phyloP scores from a whole-genome alignment of 2,797 vertebrate species.

The Ceyx erithaca region DNA sequence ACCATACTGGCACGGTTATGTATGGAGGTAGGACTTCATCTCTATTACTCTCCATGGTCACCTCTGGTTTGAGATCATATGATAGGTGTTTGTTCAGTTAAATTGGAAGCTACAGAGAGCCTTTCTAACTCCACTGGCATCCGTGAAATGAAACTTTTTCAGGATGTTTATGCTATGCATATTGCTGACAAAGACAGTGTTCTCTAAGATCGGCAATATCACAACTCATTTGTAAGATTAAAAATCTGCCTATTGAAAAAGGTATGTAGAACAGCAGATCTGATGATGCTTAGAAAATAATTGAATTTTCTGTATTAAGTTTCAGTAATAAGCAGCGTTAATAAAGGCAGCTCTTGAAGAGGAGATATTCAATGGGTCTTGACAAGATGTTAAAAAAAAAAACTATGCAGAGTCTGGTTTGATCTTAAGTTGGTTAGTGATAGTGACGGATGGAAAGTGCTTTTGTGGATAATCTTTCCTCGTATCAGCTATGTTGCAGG shows the following conservation, averaged over 20 bases:
- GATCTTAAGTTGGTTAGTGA: not conserved
- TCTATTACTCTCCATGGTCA: not conserved
- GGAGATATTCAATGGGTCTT: not conserved
- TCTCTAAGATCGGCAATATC: not conserved
- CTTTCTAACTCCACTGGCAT: not conserved
- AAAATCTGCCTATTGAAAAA: not conserved
- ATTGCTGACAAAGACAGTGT: conserved; percentile 16
- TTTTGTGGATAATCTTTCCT: conserved; percentile 12
- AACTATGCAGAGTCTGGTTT: not conserved
- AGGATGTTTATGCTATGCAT: not conserved
- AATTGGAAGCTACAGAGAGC: not conserved
- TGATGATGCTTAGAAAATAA: not conserved
- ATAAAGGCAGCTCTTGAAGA: not conserved
- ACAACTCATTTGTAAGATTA: not conserved
- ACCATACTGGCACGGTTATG: conserved; percentile 97
- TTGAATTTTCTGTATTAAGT: not conserved
- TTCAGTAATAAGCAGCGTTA: not conserved
- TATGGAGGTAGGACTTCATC: conserved; percentile 89
- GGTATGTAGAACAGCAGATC: not conserved
- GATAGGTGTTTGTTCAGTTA: not conserved
- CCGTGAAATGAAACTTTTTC: not conserved
- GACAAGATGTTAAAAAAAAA: not conserved
- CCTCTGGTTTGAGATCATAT: not conserved
- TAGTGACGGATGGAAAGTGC: not conserved
- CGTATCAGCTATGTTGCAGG: conserved; percentile 93